Evolutionary conservation across 1,140 invertebrate species (phyloP).

Genomic region (Chlorops oryzae): DNA sequence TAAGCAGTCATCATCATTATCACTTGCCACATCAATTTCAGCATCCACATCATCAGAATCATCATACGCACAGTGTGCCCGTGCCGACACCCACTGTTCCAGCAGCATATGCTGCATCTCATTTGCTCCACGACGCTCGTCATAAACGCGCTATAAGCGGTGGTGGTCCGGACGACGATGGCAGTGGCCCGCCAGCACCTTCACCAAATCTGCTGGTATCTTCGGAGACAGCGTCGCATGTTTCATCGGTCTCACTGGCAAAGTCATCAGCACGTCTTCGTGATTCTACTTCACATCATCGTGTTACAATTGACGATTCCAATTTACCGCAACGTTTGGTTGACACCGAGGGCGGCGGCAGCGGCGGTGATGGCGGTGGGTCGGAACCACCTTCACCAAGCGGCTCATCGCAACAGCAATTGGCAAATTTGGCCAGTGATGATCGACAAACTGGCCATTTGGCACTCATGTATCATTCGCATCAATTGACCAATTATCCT

Average conservation of each 20-base stretch:
- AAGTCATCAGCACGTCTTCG: constrained; percentile 27
- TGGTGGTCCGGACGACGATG: constrained; percentile 4
- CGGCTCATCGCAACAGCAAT: constrained; percentile 22
- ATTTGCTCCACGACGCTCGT: constrained; percentile 8
- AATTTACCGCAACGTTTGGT: constrained; percentile 30
- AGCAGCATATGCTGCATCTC: constrained; percentile 13
- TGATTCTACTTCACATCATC: constrained; percentile 41
- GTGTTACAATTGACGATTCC: constrained; percentile 45
- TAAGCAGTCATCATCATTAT: constrained; percentile 42
- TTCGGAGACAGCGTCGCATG: constrained; percentile 23
- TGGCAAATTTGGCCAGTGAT: constrained; percentile 15
- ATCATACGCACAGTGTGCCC: constrained; percentile 40
- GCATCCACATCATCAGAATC: constrained; percentile 44
- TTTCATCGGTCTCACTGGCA: constrained; percentile 61
- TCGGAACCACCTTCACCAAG: constrained; percentile 35
- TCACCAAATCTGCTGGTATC: constrained; percentile 9
- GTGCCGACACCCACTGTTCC: constrained; percentile 40
- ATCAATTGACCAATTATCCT: constrained; percentile 42
- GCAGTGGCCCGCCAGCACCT: constrained; percentile 13
- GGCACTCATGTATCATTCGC: constrained; percentile 44
- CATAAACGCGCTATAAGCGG: constrained; percentile 7
- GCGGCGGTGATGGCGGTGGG: constrained; percentile 22
- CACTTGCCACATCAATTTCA: constrained; percentile 44
- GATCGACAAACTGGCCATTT: constrained; percentile 33
- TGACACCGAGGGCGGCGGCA: constrained; percentile 22